Evolutionary conservation across 2,888 invertebrate species (phyloP).

Genomic region (Trachelus iudaicus): DNA sequence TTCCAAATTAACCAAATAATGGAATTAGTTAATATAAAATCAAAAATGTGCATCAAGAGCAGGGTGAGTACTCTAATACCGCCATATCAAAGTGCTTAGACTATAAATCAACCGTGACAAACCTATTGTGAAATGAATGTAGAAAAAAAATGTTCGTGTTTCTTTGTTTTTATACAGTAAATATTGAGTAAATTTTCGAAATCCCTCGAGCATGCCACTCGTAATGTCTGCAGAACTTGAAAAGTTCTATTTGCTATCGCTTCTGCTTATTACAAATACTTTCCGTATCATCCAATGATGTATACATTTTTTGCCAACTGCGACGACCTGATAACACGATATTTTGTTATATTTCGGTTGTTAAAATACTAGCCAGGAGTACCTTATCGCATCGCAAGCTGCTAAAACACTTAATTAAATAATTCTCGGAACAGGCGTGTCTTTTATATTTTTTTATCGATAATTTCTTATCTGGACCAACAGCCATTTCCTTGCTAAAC

Average conservation of each 20-base stretch:
- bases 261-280: not conserved
- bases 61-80: slow-evolving; percentile 33
- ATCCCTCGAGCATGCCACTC: not conserved
- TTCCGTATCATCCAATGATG: not conserved
- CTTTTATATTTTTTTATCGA: not conserved
- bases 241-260: not conserved
- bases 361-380: not conserved
- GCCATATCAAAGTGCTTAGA: not conserved
- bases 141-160: not conserved
- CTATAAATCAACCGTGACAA: not conserved
- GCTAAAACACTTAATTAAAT: not conserved
- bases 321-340: not conserved
- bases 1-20: slow-evolving; percentile 28
- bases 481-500: not conserved
- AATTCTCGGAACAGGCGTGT: not conserved
- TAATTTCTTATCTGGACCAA: not conserved
- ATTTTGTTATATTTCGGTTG: not conserved
- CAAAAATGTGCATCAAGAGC: slow-evolving; percentile 34
- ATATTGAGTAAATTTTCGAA: not conserved
- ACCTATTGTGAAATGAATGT: not conserved
- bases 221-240: not conserved
- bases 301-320: not conserved
- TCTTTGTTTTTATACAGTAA: not conserved
- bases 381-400: not conserved
- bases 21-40: slow-evolving; percentile 28